Evolutionary conservation across 1,140 invertebrate genomes (phyloP).

Genomic region (Battus philenor): DNA sequence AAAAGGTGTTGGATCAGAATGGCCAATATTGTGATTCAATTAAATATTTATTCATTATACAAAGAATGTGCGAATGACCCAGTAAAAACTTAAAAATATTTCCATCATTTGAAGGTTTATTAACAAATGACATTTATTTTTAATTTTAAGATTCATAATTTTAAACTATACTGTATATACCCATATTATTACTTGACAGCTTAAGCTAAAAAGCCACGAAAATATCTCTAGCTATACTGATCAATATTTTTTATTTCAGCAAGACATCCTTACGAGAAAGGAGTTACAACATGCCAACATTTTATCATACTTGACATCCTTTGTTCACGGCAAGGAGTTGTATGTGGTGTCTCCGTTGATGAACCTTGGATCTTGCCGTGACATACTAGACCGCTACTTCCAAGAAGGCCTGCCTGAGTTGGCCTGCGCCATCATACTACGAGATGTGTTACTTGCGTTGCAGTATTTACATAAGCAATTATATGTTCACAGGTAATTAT

Average conservation of each 20-base stretch:
- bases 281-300: constrained; percentile 89
- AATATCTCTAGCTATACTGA: too few species aligned
- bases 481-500: constrained; percentile 90
- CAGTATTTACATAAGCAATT: constrained; percentile 90
- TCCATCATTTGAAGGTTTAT: too few species aligned
- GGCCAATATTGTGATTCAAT: too few species aligned
- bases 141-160: too few species aligned
- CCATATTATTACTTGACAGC: too few species aligned
- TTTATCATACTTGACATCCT: constrained; percentile 83
- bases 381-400: constrained; percentile 87
- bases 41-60: too few species aligned
- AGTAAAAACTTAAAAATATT: too few species aligned
- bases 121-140: too few species aligned
- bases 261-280: constrained; percentile 84
- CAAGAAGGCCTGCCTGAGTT: constrained; percentile 86
- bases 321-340: constrained; percentile 84
- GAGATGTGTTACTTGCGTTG: constrained; percentile 86
- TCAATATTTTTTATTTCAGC: constrained; percentile 68
- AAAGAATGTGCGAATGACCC: too few species aligned
- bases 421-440: constrained; percentile 86
- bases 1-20: too few species aligned
- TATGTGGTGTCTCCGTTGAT: constrained; percentile 88
- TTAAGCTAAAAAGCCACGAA: too few species aligned
- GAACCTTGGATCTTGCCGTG: constrained; percentile 87
- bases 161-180: too few species aligned